A percentile compares a stretch with the other conserved stretches of the same genome.
Evolutionary conservation across 1,140 invertebrate species (phyloP).

Genomic region (Charaxes varanes): DNA sequence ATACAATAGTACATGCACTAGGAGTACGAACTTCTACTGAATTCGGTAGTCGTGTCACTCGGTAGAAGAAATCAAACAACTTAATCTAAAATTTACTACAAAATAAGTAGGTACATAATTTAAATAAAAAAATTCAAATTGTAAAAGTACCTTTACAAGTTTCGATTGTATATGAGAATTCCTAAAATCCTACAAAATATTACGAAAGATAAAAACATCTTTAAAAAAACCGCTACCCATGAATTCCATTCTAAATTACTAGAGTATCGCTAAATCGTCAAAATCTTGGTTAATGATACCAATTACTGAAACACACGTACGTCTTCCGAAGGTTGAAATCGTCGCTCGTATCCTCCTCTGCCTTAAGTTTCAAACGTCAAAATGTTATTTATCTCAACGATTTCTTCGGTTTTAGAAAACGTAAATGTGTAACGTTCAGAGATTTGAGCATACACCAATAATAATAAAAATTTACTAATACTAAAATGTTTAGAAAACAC

Average conservation of each 20-base stretch:
- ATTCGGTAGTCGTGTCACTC: too few relatives aligned
- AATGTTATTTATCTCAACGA: too few relatives aligned
- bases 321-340: too few relatives aligned
- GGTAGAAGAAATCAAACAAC: not conserved
- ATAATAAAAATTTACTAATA: not conserved
- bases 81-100: constrained; percentile 6
- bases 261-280: constrained; percentile 15
- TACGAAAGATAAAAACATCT: constrained; percentile 5
- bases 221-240: constrained; percentile 2
- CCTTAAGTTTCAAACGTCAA: too few relatives aligned
- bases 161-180: not conserved
- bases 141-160: constrained; percentile 3
- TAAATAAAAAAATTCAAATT: constrained; percentile 1
- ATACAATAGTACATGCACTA: not conserved
- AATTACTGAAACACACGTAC: too few relatives aligned
- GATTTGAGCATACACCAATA: not conserved
- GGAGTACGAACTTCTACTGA: too few relatives aligned
- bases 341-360: too few relatives aligned
- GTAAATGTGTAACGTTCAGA: too few relatives aligned
- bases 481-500: not conserved
- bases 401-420: too few relatives aligned
- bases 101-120: constrained; percentile 3
- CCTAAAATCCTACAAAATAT: constrained; percentile 15
- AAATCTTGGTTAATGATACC: constrained; percentile 8
- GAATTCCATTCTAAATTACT: not conserved